Evolutionary conservation across 2,888 invertebrate genomes (phyloP), one percentile per base, ranked within the genome.

Genomic region (Nemotelus pantherinus): DNA sequence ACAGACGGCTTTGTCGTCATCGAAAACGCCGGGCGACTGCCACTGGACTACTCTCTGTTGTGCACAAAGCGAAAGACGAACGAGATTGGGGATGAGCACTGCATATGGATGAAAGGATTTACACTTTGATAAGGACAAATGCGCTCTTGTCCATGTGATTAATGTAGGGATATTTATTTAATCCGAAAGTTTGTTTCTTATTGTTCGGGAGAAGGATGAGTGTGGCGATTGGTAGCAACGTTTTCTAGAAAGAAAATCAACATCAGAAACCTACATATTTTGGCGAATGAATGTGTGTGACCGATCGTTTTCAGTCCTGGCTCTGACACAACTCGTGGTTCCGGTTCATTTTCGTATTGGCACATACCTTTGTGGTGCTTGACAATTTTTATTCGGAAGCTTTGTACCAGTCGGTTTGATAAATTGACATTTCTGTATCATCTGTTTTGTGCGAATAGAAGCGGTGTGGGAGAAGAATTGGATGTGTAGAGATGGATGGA

Each of bases 51-150:
- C 25, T 65, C 67, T 78, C 65, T 57, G 53, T 48, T 47, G 72
- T 5, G 7, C 2, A 25, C 10, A 25, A 25, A n/a, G 58, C 25
- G 25, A 25, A 5, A 10, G 58, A n/a, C 58, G 25, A 53, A 25
- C 58, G 58, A 58, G 25, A 25, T 25, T 25, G 25, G n/a, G 58
- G 41, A 43, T 9, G 65, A 65, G 55, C 55, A 64, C 55, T 67
- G 75, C 70, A 77, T 74, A 77, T 77, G 77, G 48, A 77, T 77
- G 75, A 78, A 77, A 77, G 79, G 79, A 77, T 77, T 79, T 79
- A 76, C 77, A 79, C 77, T 79, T 75, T 77, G 79, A 79, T 79
- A 79, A 79, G 79, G 77, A 79, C 79, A 79, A 79, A 77, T 79
- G 79, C 77, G 76, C 71, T 74, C 79, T 79, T 77, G 79, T 79